These are phyloP conservation scores for Lepidurus apus DNA, from an alignment of 1,140 invertebrate genomes.

Conservation along the genomic window DNA sequence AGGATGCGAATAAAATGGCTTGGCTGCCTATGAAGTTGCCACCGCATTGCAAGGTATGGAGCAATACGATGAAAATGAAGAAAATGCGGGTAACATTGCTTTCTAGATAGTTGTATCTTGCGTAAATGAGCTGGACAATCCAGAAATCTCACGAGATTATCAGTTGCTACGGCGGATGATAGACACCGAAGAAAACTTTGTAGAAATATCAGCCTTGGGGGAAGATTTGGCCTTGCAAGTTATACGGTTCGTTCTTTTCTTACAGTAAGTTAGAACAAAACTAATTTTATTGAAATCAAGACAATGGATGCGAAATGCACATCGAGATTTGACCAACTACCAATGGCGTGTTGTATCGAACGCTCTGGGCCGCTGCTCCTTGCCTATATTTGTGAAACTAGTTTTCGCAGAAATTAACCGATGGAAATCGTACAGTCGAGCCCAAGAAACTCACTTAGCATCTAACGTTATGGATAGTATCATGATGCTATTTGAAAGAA, in stretches of 20 bases:
- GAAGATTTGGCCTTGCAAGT: constrained; percentile 90
- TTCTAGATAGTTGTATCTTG: constrained; percentile 79
- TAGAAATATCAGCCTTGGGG: constrained; percentile 85
- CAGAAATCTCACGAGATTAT: constrained; percentile 77
- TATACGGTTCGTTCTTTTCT: constrained; percentile 57
- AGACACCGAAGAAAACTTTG: constrained; percentile 80
- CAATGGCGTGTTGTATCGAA: constrained; percentile 93
- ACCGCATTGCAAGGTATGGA: constrained; percentile 74
- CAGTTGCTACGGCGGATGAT: constrained; percentile 82
- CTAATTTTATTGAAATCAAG: constrained; percentile 44
- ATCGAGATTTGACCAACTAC: constrained; percentile 79
- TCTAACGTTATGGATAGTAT: constrained; percentile 96
- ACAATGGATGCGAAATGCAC: constrained; percentile 89
- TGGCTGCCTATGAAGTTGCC: constrained; percentile 92
- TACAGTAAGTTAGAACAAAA: not conserved
- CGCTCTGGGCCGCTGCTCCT: constrained; percentile 65
- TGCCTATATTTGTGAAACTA: constrained; percentile 95
- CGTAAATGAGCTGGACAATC: constrained; percentile 78
- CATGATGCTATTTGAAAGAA: constrained; percentile 91
- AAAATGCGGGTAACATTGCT: constrained; percentile 28
- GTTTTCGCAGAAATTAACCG: constrained; percentile 93
- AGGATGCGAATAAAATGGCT: constrained; percentile 89
- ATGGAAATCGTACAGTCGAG: constrained; percentile 94
- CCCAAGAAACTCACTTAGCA: constrained; percentile 82
- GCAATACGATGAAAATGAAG: not conserved